Percentiles rank a stretch among this genome's conserved stretches.
phyloP scores from a whole-genome alignment of 2,797 vertebrate species.

The Selene dorsalis region DNA sequence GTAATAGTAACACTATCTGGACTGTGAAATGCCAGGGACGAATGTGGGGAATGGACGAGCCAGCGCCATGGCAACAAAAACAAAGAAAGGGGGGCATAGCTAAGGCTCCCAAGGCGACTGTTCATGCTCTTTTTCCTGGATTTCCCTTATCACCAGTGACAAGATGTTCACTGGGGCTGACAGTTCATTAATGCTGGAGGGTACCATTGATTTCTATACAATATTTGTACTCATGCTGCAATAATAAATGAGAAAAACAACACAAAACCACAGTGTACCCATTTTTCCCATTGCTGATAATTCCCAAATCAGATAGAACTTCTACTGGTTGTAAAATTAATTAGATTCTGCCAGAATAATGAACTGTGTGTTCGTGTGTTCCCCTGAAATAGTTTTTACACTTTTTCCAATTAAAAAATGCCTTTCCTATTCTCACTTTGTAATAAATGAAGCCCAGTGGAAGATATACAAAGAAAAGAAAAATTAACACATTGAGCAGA shows the following conservation, averaged over 20 bases:
- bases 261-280: slow-evolving; percentile 23
- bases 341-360: slow-evolving; percentile 60
- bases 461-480: slow-evolving; percentile 8
- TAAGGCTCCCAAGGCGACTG: slow-evolving; percentile 60
- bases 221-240: slow-evolving; percentile 34
- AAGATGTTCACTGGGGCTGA: slow-evolving; percentile 65
- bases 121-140: slow-evolving; percentile 62
- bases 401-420: slow-evolving; percentile 50
- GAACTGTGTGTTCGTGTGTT: slow-evolving; percentile 13
- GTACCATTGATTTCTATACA: slow-evolving; percentile 52
- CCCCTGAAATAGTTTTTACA: slow-evolving; percentile 25
- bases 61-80: slow-evolving; percentile 77
- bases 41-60: slow-evolving; percentile 58
- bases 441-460: slow-evolving; percentile 31
- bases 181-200: slow-evolving; percentile 60
- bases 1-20: slow-evolving; percentile 63
- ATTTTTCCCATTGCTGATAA: slow-evolving; percentile 43
- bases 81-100: slow-evolving; percentile 56
- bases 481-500: slow-evolving; percentile 6
- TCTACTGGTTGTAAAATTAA: slow-evolving; percentile 52
- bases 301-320: slow-evolving; percentile 53
- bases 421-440: slow-evolving; percentile 16
- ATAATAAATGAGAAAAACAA: slow-evolving; percentile 43
- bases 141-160: slow-evolving; percentile 68
- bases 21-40: slow-evolving; percentile 63